These are phyloP conservation scores for Heliconius sara DNA, from an alignment of 2,888 invertebrate species.

Conservation along the genomic window DNA sequence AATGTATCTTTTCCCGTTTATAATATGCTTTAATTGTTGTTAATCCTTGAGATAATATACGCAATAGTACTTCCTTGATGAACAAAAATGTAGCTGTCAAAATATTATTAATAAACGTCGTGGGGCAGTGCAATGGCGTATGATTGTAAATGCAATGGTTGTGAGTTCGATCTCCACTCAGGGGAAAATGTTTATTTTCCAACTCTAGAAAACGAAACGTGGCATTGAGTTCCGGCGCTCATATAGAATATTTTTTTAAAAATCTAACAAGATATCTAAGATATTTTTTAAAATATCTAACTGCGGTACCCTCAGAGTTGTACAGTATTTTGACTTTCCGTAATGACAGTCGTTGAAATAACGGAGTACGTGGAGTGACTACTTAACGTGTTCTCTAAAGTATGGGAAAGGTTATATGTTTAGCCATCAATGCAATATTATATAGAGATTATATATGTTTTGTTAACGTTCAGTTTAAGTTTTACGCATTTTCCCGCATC, in stretches of 20 bases:
- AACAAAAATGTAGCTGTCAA: neutral
- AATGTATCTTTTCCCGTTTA: slow-evolving; percentile 18
- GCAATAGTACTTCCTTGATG: slow-evolving; percentile 19
- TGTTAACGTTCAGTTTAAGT: neutral
- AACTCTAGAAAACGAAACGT: no score
- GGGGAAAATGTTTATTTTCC: neutral
- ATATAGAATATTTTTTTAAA: no score
- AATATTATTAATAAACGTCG: neutral
- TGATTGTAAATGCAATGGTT: neutral
- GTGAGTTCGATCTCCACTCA: neutral
- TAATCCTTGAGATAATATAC: slow-evolving; percentile 26
- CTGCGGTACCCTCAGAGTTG: no score
- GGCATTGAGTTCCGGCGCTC: no score
- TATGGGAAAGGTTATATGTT: neutral
- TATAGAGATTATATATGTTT: neutral
- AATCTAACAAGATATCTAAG: no score
- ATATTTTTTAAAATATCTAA: no score
- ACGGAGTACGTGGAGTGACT: neutral
- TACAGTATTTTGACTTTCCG: neutral
- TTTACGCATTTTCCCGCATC: no score
- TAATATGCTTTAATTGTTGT: slow-evolving; percentile 25
- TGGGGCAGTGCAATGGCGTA: neutral
- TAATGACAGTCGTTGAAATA: neutral
- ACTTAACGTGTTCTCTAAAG: neutral
- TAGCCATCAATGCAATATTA: neutral